Evolutionary conservation across 2,113 vertebrate species (phyloP).

Genomic region (Misgurnus anguillicaudatus): DNA sequence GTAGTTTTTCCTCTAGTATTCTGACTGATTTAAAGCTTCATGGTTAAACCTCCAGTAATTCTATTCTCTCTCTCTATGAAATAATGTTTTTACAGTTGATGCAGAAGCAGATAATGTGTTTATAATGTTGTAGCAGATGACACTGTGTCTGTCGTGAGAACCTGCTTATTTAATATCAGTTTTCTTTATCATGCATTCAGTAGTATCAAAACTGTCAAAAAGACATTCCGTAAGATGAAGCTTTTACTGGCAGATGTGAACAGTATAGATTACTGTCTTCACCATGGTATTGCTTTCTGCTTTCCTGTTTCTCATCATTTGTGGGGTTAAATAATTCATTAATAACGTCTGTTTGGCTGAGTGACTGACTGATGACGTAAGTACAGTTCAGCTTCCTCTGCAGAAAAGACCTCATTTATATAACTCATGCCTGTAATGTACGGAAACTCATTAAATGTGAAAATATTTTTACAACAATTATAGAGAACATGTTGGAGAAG

Average conservation of each 20-base stretch:
- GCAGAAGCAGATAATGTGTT: background rate
- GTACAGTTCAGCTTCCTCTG: background rate
- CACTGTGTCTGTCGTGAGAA: background rate
- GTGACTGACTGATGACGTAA: background rate
- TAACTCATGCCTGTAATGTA: background rate
- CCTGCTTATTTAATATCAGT: slow-evolving; percentile 39
- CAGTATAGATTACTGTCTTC: slow-evolving; percentile 26
- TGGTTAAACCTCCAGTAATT: too few relatives aligned
- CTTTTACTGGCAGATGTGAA: slow-evolving; percentile 21
- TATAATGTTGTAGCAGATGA: background rate
- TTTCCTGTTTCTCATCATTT: slow-evolving; percentile 4
- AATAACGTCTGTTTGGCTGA: background rate
- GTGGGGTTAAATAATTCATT: slow-evolving; percentile 51
- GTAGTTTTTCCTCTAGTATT: too few relatives aligned
- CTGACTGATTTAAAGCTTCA: too few relatives aligned
- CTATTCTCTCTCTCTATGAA: background rate
- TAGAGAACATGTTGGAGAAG: background rate
- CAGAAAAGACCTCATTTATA: background rate
- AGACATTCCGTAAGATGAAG: background rate
- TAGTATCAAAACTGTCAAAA: background rate
- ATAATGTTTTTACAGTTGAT: background rate
- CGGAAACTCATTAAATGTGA: too few relatives aligned
- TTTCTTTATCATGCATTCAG: background rate
- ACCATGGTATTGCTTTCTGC: background rate
- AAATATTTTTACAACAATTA: too few relatives aligned